Evolutionary conservation across 1,140 invertebrate genomes (phyloP).

Genomic region (Heterodera schachtii): DNA sequence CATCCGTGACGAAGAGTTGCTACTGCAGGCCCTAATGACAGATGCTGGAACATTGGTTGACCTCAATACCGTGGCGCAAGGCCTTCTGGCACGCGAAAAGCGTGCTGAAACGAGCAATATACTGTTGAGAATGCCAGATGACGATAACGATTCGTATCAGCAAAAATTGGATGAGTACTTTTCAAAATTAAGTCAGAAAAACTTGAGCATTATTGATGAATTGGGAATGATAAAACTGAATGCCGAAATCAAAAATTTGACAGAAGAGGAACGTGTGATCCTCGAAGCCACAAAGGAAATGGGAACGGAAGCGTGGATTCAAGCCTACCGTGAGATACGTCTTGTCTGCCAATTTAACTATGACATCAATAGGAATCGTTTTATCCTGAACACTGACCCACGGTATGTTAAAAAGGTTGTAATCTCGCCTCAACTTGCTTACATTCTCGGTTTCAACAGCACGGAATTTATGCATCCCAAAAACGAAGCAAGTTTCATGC

Average conservation of each 20-base stretch:
- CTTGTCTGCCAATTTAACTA: not conserved
- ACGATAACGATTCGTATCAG: not conserved
- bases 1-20: too few relatives aligned
- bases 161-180: not conserved
- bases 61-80: too few relatives aligned
- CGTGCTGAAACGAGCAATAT: too few relatives aligned
- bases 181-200: not conserved
- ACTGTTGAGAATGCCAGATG: not conserved
- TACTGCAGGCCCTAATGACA: too few relatives aligned
- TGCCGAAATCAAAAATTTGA: slow-evolving; percentile 4
- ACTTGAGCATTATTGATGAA: too few relatives aligned
- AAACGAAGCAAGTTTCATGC: not conserved
- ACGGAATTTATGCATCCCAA: too few relatives aligned
- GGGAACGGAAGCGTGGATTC: not conserved
- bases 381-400: not conserved
- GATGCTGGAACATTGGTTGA: too few relatives aligned
- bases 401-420: not conserved
- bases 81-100: too few relatives aligned
- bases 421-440: slow-evolving; percentile 9
- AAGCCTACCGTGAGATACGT: not conserved
- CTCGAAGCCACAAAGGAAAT: not conserved
- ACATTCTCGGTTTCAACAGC: slow-evolving; percentile 2
- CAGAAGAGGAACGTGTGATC: not conserved
- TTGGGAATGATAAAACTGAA: not conserved
- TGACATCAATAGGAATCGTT: not conserved